Base-by-base conservation (phyloP, 2,888 invertebrate genomes). In the Ferdinandea cuprea region DNA sequence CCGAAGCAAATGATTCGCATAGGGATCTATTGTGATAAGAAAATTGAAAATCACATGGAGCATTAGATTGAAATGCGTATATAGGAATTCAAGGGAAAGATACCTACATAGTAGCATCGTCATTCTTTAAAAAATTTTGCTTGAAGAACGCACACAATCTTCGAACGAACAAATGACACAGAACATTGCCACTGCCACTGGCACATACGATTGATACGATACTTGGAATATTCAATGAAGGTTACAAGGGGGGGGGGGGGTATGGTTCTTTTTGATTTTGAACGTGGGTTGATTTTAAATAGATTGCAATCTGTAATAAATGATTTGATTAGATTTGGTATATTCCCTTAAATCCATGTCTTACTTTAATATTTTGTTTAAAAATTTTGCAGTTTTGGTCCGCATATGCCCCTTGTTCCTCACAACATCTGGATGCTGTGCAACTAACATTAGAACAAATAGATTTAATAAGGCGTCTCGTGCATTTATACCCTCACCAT, bases 401-500 rank as follows among this genome's bases (percentile, higher is more conserved):
- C 50, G 95, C 95, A 85, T 97, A 96, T 92, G 96, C 95, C 87
- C 94, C 94, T 50, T 97, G 97, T 91, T 94, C 94, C 87, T 93
- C 95, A 52, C 96, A 96, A 90, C 94, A 95, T 90, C 94, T 95
- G 87, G 96, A 97, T 89, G 96, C 96, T 52, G 96, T 96, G 87
- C 95, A 96, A 89, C 92, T 95, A 87, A 95, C 96, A 32, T 92
- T 97, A 88, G 96, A 96, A 88, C 96, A 97, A 91, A 95, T 96
- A 88, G 97, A 97, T 91, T 93, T 96, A 87, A 96, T 96, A 89
- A 94, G 96, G 89, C 93, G 96, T 85, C 93, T 96, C 87, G 95
- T 96, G 6, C 94, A 94, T 87, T 94, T 95, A 89, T 96, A 96
- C 90, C 94, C 95, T 72, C 95, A 96, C 84, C 93, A 94, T 87